A percentile compares a stretch with the other conserved stretches of the same genome.
Conservation (phyloP, 1,140 invertebrate species). For the Ceratina calcarata region DNA sequence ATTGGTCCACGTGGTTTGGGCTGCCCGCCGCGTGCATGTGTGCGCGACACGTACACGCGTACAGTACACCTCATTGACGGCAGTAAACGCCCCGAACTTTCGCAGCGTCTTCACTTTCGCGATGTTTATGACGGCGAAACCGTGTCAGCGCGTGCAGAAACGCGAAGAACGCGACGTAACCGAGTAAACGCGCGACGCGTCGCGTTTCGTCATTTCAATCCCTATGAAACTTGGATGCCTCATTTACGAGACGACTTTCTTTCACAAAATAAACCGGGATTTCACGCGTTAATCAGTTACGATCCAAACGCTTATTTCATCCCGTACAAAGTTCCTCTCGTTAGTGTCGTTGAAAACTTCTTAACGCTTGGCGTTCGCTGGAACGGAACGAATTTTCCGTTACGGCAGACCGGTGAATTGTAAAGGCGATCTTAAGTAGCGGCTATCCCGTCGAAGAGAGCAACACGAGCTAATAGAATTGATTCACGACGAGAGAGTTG, state of each 20-base stretch:
- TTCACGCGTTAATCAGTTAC: too few species aligned
- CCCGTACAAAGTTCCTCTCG: too few species aligned
- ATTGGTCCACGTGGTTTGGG: conserved; percentile 56
- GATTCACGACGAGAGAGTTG: background rate
- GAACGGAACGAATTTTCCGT: too few species aligned
- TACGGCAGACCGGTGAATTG: too few species aligned
- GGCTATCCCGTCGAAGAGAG: background rate
- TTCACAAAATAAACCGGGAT: too few species aligned
- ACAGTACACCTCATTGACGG: conserved; percentile 58
- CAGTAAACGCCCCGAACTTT: conserved; percentile 62
- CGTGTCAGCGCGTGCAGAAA: conserved; percentile 37
- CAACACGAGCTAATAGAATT: background rate
- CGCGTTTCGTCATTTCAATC: conserved; percentile 6
- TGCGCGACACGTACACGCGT: conserved; percentile 14
- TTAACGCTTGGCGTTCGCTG: too few species aligned
- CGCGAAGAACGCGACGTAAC: conserved; percentile 14
- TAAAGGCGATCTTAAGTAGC: background rate
- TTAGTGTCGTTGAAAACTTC: too few species aligned
- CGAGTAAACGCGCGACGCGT: background rate
- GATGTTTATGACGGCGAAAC: conserved; percentile 50
- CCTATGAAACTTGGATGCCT: background rate
- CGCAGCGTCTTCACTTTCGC: conserved; percentile 48
- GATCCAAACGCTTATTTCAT: too few species aligned
- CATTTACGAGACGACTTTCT: too few species aligned
- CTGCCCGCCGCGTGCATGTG: background rate